Evolutionary conservation across 2,113 vertebrate genomes (phyloP), one percentile per base, ranked within the genome.

Genomic region (Anthoscopus minutus): DNA sequence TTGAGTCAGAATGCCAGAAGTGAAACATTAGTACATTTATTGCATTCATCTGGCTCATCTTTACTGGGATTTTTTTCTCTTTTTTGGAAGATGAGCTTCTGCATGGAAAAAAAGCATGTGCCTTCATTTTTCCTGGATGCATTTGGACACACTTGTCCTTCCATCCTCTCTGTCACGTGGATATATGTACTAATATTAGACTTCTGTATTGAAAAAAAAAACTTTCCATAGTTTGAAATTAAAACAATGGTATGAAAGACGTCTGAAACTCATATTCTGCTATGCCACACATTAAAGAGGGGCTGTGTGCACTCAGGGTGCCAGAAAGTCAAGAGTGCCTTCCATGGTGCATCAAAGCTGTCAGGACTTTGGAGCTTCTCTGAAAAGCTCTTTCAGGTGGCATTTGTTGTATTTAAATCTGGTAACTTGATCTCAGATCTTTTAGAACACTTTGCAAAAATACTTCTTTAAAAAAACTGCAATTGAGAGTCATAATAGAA

Each of bases 11-110:
- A 78, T 88, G 60, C 88, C 92, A 96, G 56, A 92, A 66, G 76
- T 53, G 94, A 96, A 97, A 97, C 88, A 40, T 70, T 89, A 95
- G 88, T 42, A 94, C 60, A 67, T 94, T 92, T 93, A 93, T 24
- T 92, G 79, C 93, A 81, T 92, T 93, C 89, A 83, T 81, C 23
- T 89, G 92, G 89, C 93, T 93, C 77, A 67, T 92, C 89, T 95
- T 85, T 77, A 95, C 62, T 3, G 7, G 74, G 42, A 89, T 88
- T 89, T 93, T 89, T 87, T 79, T 83, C 37, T 94, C 81, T 90
- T 88, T 72, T 95, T 92, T 90, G 82, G 94, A 94, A 95, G 91
- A 93, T 44, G 94, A 88, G 76, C 79, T 93, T 81, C 82, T 86
- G 76, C 71, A 62, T 12, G 82, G 82, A 92, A 95, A 96, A 77